These are phyloP conservation scores for Drosophila anomalipes DNA, from an alignment of 2,888 invertebrate genomes.

Conservation along the genomic window DNA sequence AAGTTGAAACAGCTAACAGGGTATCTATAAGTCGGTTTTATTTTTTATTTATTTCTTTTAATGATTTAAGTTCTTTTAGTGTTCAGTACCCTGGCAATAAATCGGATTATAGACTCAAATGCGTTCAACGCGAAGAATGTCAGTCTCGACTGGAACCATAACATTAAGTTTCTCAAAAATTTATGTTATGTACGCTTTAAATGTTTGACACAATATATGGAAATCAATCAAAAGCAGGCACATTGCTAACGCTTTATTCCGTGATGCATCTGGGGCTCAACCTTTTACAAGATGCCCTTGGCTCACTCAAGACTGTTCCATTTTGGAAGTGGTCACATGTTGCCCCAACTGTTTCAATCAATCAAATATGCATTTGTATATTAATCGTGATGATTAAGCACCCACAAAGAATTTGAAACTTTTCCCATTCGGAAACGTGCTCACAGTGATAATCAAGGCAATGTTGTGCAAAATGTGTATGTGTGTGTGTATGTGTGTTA, in stretches of 20 bases:
- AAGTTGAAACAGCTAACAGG: background rate
- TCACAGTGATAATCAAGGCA: slow-evolving; percentile 22
- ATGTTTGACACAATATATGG: slow-evolving; percentile 46
- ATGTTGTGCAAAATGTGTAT: slow-evolving; percentile 15
- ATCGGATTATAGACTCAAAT: slow-evolving; percentile 3
- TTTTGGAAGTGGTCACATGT: slow-evolving; percentile 6
- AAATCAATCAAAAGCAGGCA: slow-evolving; percentile 61
- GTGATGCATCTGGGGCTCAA: slow-evolving; percentile 7
- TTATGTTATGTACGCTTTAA: background rate
- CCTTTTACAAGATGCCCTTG: slow-evolving; percentile 10
- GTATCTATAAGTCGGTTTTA: background rate
- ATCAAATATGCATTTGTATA: slow-evolving; percentile 67
- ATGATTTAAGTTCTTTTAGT: slow-evolving; percentile 4
- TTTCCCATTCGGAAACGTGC: slow-evolving; percentile 15
- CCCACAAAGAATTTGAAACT: slow-evolving; percentile 37
- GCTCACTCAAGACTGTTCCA: slow-evolving; percentile 14
- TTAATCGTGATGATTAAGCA: slow-evolving; percentile 66
- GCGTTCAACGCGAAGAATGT: background rate
- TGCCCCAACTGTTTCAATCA: slow-evolving; percentile 46
- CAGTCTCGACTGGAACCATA: slow-evolving; percentile 45
- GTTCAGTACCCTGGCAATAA: slow-evolving; percentile 8
- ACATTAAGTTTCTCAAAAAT: background rate
- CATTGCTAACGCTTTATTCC: background rate
- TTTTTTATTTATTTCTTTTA: background rate
- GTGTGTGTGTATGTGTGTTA: background rate